Base-by-base conservation (phyloP, 2,888 invertebrate species). In the Deladenus siricidicola region DNA sequence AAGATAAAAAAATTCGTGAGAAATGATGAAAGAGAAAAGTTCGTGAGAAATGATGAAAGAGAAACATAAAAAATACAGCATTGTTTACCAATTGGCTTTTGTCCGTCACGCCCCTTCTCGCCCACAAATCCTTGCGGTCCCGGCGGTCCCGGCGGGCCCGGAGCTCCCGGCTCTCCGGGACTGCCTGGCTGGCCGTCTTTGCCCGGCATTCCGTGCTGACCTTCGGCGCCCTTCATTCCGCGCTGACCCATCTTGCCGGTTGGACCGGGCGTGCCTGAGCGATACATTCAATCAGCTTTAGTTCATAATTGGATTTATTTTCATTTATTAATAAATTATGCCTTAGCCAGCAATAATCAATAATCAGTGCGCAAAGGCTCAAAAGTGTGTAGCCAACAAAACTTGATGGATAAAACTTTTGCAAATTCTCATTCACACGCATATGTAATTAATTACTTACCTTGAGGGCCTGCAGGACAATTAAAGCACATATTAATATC, bases 31-130 rank as follows among this genome's bases (percentile, higher is more conserved):
- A n/a, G n/a, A n/a, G n/a, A n/a, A n/a, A n/a, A n/a, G n/a, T n/a
- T n/a, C n/a, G n/a, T n/a, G n/a, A n/a, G n/a, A n/a, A n/a, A n/a
- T n/a, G n/a, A n/a, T n/a, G n/a, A n/a, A n/a, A n/a, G n/a, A n/a
- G n/a, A n/a, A n/a, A n/a, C n/a, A n/a, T n/a, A n/a, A n/a, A n/a
- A n/a, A n/a, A n/a, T n/a, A n/a, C n/a, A n/a, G n/a, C n/a, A 63
- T 71, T 71, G 49, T 71, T 64, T 39, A 70, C 67, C 76, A 53
- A 75, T 71, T 24, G 73, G 72, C 28, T 72, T 68, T 49, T 71
- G 68, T n/a, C 70, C 75, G 54, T 75, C 75, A 24, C 63, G 66
- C 64, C 75, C 75, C 66, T 75, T 74, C 64, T 75, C 73, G 24
- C 58, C 59, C 19, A 56, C n/a, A 21, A 58, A 30, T 4, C 56